These are phyloP conservation scores for Ruditapes philippinarum DNA, from an alignment of 1,140 invertebrate species.

Conservation along the genomic window DNA sequence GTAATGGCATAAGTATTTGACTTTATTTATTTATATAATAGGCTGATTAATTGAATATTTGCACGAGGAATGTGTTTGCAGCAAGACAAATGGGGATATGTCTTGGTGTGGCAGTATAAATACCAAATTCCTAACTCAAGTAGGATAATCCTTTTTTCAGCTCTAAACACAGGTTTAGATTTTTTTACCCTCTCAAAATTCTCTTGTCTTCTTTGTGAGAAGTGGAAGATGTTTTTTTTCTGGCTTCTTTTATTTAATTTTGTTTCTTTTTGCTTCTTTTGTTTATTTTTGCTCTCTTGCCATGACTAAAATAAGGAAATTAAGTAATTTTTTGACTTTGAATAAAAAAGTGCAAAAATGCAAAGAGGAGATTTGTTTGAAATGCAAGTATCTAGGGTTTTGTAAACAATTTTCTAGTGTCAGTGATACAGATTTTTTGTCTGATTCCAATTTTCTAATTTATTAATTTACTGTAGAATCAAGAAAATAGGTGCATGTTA, in stretches of 20 bases:
- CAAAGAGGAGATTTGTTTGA: neutral
- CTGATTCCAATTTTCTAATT: too few relatives aligned
- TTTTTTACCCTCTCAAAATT: neutral
- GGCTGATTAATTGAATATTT: neutral
- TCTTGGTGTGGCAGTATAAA: constrained; percentile 8
- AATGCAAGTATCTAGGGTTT: too few relatives aligned
- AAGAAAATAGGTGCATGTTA: too few relatives aligned
- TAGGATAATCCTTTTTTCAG: neutral
- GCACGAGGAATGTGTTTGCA: neutral
- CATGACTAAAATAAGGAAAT: neutral
- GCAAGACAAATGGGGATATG: neutral
- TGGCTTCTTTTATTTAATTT: neutral
- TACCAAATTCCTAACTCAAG: constrained; percentile 14
- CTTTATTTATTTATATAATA: neutral
- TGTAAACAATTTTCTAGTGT: too few relatives aligned
- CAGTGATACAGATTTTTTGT: too few relatives aligned
- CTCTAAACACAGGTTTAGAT: neutral
- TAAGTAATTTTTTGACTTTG: too few relatives aligned
- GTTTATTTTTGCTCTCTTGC: neutral
- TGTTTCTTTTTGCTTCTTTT: neutral
- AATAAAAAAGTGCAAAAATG: too few relatives aligned
- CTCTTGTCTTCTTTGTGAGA: neutral
- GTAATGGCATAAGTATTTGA: neutral
- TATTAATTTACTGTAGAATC: too few relatives aligned
- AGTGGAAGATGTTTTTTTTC: neutral